A percentile compares a stretch with the other conserved stretches of the same genome.
Evolutionary conservation across 2,113 vertebrate genomes (phyloP).

Genomic region (Chloebia gouldiae): DNA sequence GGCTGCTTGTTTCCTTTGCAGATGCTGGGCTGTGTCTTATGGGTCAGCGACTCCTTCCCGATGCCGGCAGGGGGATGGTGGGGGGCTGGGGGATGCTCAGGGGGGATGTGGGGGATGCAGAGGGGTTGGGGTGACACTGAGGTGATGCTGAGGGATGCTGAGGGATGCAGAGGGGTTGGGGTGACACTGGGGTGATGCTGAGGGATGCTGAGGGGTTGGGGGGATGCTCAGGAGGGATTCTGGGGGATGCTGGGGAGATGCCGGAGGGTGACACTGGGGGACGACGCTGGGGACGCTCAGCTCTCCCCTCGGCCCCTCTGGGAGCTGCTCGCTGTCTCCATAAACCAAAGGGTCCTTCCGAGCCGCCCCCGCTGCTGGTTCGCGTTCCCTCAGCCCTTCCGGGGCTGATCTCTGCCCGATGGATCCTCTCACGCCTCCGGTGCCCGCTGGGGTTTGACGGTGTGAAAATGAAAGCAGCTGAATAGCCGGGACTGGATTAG

Average conservation of each 20-base stretch:
- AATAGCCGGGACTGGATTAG: background rate
- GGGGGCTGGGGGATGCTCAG: too few relatives aligned
- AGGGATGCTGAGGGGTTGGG: too few relatives aligned
- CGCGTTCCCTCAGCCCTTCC: background rate
- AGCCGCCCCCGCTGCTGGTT: background rate
- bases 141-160: too few relatives aligned
- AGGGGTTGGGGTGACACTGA: too few relatives aligned
- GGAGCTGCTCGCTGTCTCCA: too few relatives aligned
- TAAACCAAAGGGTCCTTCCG: background rate
- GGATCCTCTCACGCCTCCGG: background rate
- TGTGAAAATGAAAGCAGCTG: background rate
- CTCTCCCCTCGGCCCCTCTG: fast-evolving
- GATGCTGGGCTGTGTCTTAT: background rate
- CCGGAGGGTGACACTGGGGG: too few relatives aligned
- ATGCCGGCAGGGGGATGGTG: fast-evolving
- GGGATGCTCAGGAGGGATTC: fast-evolving
- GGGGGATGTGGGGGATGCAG: too few relatives aligned
- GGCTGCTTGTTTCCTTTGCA: fast-evolving
- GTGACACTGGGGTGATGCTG: too few relatives aligned
- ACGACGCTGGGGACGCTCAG: background rate
- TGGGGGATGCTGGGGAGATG: background rate
- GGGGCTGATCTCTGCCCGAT: background rate
- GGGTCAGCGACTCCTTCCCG: background rate
- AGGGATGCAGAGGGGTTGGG: fast-evolving
- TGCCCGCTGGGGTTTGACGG: background rate